These are phyloP conservation scores for Gavia stellata DNA, from an alignment of 2,113 vertebrate genomes.

Conservation along the genomic window DNA sequence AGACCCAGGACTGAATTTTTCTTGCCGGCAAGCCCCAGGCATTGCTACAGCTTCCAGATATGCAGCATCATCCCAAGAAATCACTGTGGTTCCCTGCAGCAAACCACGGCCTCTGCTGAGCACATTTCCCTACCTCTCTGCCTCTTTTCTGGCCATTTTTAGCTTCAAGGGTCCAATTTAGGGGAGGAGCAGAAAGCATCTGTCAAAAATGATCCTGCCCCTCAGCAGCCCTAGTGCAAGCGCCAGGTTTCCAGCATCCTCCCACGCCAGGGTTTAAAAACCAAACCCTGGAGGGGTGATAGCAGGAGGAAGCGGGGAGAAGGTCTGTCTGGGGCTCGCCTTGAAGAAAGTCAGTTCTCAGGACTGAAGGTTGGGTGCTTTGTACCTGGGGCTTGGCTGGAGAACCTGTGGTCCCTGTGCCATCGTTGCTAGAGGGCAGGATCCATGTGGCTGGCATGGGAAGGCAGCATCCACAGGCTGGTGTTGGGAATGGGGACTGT, in stretches of 20 bases:
- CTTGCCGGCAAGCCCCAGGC: neutral
- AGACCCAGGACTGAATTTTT: neutral
- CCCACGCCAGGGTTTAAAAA: neutral
- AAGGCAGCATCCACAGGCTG: neutral
- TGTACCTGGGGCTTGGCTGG: neutral
- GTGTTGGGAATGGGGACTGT: neutral
- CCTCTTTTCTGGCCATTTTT: neutral
- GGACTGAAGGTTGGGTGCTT: neutral
- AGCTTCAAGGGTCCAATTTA: neutral
- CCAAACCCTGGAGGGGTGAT: neutral
- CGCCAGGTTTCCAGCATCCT: neutral
- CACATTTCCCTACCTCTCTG: neutral
- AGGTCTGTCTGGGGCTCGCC: fast-evolving
- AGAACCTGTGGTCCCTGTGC: neutral
- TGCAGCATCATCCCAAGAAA: neutral
- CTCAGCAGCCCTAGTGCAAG: neutral
- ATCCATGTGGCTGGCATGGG: neutral
- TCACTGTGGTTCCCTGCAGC: neutral
- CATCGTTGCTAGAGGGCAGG: neutral
- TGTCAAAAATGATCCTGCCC: neutral
- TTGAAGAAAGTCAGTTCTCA: neutral
- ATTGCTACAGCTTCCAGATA: neutral
- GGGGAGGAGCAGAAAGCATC: neutral
- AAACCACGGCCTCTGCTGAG: neutral
- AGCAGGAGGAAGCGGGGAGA: neutral